Percentiles rank a stretch among this genome's conserved stretches.
phyloP scores from a whole-genome alignment of 1,140 invertebrate genomes.

The Cyclina sinensis region DNA sequence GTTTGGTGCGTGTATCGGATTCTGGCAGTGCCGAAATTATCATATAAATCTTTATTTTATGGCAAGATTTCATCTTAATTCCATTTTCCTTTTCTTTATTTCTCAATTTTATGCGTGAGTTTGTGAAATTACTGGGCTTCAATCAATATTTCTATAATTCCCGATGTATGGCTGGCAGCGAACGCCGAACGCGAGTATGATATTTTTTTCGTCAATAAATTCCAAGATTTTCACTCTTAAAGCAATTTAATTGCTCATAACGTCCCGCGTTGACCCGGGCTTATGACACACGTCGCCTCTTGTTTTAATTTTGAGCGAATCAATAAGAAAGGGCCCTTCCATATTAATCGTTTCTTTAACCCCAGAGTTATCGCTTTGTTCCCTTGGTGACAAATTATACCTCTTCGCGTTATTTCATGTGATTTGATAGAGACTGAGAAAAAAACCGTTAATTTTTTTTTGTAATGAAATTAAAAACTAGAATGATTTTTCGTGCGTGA shows the following conservation, averaged over 20 bases:
- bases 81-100: constrained; percentile 52
- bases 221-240: constrained; percentile 52
- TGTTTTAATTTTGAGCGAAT: constrained; percentile 62
- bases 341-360: constrained; percentile 54
- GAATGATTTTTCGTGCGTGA: background rate
- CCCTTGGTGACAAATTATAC: constrained; percentile 22
- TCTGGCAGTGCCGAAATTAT: constrained; percentile 50
- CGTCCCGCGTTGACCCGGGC: background rate
- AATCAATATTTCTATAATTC: constrained; percentile 65
- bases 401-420: constrained; percentile 29
- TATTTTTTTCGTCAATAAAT: constrained; percentile 54
- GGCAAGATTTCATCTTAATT: constrained; percentile 63
- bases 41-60: constrained; percentile 70
- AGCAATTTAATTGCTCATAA: constrained; percentile 51
- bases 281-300: constrained; percentile 52
- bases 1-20: constrained; percentile 47
- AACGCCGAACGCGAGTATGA: constrained; percentile 18
- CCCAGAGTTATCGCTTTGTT: background rate
- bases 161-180: constrained; percentile 41
- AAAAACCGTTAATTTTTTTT: background rate
- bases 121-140: constrained; percentile 32
- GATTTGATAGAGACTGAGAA: constrained; percentile 22
- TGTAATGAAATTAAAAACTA: constrained; percentile 32
- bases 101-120: constrained; percentile 43
- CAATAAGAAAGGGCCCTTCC: constrained; percentile 31